Evolutionary conservation across 2,888 invertebrate genomes (phyloP).

Genomic region (Caenorhabditis doughertyi): DNA sequence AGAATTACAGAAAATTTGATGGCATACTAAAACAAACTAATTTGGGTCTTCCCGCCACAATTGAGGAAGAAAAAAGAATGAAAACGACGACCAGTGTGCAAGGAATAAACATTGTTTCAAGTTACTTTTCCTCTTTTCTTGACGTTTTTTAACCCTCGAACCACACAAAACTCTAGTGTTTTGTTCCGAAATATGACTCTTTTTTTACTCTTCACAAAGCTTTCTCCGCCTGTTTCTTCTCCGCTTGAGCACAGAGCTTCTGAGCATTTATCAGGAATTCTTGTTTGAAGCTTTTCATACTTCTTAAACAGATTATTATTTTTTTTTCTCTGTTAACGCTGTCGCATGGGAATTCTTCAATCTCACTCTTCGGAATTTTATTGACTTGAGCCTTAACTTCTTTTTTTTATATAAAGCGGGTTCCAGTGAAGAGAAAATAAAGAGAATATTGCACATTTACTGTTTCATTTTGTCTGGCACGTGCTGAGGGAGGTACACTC

Average conservation of each 20-base stretch:
- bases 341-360: slow-evolving; percentile 20
- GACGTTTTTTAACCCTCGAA: slow-evolving; percentile 3
- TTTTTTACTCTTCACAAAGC: not conserved
- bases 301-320: slow-evolving; percentile 22
- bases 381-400: slow-evolving; percentile 4
- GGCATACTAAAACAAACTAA: not conserved
- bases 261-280: not conserved
- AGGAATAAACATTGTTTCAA: slow-evolving; percentile 36
- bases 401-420: not conserved
- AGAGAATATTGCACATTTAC: slow-evolving; percentile 14
- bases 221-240: not conserved
- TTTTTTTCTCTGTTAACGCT: not conserved
- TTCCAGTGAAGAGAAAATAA: too few species aligned
- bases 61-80: not conserved
- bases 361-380: not conserved
- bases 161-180: slow-evolving; percentile 1
- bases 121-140: not conserved
- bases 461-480: slow-evolving; percentile 25
- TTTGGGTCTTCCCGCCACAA: not conserved
- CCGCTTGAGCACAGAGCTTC: not conserved
- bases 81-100: not conserved
- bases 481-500: slow-evolving; percentile 1
- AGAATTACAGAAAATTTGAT: not conserved
- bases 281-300: not conserved
- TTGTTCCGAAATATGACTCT: slow-evolving; percentile 44